Percentiles rank a stretch among this genome's conserved stretches.
phyloP scores from a whole-genome alignment of 2,797 vertebrate genomes.

The Antrozous pallidus region DNA sequence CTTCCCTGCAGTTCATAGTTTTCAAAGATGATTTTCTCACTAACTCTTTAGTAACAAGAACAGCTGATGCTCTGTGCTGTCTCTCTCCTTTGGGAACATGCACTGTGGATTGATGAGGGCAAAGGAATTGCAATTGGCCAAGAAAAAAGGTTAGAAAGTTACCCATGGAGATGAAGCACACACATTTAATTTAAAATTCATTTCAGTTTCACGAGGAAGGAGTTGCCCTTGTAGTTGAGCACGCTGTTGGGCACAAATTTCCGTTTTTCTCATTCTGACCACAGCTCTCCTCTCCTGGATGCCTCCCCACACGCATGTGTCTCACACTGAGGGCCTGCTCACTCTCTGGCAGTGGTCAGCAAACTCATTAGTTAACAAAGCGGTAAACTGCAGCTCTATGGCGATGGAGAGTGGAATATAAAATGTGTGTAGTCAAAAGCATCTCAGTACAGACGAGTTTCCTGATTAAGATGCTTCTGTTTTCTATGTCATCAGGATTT shows the following conservation, averaged over 20 bases:
- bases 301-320: neutral
- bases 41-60: neutral
- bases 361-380: too few relatives aligned
- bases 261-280: neutral
- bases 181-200: conserved; percentile 77
- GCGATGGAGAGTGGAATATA: neutral
- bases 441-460: neutral
- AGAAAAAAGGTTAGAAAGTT: conserved; percentile 72
- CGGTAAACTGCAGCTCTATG: too few relatives aligned
- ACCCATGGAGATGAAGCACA: conserved; percentile 61
- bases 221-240: conserved; percentile 60
- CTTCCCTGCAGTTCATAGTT: conserved; percentile 68
- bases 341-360: too few relatives aligned
- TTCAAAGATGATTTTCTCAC: conserved; percentile 52
- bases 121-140: conserved; percentile 4
- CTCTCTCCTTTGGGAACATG: neutral
- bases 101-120: neutral
- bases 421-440: neutral
- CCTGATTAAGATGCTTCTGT: neutral
- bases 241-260: neutral
- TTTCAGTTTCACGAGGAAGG: conserved; percentile 74
- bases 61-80: neutral
- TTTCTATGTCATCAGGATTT: neutral
- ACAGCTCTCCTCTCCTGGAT: neutral
- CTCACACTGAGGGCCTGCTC: neutral